Evolutionary conservation across 1,140 invertebrate genomes (phyloP).

Genomic region (Coenobita brevimanus): DNA sequence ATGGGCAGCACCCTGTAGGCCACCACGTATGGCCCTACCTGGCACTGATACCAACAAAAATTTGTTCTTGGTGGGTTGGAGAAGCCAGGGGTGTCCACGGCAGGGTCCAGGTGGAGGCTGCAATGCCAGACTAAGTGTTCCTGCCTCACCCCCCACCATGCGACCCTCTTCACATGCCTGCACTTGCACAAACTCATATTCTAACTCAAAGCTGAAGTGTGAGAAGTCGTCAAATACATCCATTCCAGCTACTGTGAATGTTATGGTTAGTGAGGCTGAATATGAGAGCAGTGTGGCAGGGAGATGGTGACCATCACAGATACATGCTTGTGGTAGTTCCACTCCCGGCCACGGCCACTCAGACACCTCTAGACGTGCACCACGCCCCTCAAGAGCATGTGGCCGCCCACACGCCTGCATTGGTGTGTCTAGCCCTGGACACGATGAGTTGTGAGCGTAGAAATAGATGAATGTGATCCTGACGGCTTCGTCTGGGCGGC

Average conservation of each 20-base stretch:
- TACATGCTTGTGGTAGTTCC: constrained; percentile 64
- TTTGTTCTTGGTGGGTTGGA: constrained; percentile 53
- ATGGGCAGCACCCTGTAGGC: constrained; percentile 58
- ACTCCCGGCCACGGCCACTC: constrained; percentile 66
- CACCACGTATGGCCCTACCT: constrained; percentile 57
- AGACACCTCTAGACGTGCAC: constrained; percentile 66
- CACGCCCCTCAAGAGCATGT: constrained; percentile 60
- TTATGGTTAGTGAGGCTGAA: constrained; percentile 66
- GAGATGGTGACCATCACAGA: constrained; percentile 60
- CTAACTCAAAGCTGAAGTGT: constrained; percentile 68
- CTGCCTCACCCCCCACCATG: constrained; percentile 62
- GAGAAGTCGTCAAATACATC: constrained; percentile 68
- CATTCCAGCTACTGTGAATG: constrained; percentile 66
- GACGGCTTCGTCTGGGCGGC: constrained; percentile 63
- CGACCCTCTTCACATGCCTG: constrained; percentile 66
- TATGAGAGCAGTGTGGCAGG: constrained; percentile 68
- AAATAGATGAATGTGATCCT: constrained; percentile 69
- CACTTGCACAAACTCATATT: constrained; percentile 68
- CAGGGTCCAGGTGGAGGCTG: constrained; percentile 65
- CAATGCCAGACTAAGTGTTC: constrained; percentile 57
- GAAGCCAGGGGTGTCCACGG: constrained; percentile 67
- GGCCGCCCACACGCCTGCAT: constrained; percentile 67
- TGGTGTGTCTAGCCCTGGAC: constrained; percentile 57
- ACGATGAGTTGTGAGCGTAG: constrained; percentile 67
- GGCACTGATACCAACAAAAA: constrained; percentile 67